A percentile compares a stretch with the other conserved stretches of the same genome.
Evolutionary conservation across 2,888 invertebrate species (phyloP).

Genomic region (Phanerotoma sp.): DNA sequence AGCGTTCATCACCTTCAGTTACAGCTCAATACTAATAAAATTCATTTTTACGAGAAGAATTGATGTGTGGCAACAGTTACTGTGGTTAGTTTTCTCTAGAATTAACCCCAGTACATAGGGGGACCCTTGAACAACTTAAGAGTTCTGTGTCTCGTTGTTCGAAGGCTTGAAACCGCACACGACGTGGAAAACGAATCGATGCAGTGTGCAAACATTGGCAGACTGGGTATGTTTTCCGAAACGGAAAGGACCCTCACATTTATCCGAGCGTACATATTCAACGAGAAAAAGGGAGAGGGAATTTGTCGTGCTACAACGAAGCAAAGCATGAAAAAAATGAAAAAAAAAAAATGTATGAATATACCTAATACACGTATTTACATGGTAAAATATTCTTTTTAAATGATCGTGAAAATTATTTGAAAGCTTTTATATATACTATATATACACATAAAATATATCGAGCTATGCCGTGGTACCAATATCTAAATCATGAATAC

Average conservation of each 20-base stretch:
- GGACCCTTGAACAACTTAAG: neutral
- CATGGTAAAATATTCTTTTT: neutral
- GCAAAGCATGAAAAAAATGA: neutral
- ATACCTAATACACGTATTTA: neutral
- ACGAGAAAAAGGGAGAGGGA: conserved; percentile 2
- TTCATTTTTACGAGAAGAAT: no score
- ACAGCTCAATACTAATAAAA: no score
- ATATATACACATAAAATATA: conserved; percentile 5
- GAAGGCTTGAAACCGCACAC: conserved; percentile 19
- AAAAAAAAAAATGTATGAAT: conserved; percentile 6
- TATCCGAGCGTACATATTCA: conserved; percentile 23
- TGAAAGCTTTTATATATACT: neutral
- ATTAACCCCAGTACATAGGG: conserved; percentile 2
- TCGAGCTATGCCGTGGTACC: conserved; percentile 3
- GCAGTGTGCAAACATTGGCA: conserved; percentile 39
- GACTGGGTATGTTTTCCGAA: conserved; percentile 45
- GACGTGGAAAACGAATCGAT: conserved; percentile 41
- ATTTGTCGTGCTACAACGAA: neutral
- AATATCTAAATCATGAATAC: conserved; percentile 16
- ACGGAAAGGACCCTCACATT: conserved; percentile 43
- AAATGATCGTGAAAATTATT: neutral
- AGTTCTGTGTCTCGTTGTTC: neutral
- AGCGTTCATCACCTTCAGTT: no score
- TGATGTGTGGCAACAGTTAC: no score
- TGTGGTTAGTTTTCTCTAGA: neutral